These are phyloP conservation scores for Nemotelus pantherinus DNA, from an alignment of 2,888 invertebrate species.

Conservation along the genomic window DNA sequence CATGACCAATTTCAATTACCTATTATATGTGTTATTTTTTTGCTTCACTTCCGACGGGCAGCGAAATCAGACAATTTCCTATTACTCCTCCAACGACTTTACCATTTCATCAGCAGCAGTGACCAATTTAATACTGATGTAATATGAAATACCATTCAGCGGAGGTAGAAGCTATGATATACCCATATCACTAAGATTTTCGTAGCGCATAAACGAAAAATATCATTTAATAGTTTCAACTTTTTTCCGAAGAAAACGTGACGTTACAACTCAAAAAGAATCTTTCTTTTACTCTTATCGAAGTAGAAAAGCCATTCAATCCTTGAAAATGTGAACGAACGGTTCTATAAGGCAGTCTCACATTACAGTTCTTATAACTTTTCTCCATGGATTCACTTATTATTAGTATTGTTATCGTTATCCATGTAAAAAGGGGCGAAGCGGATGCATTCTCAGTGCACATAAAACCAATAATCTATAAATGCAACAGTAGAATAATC, in stretches of 20 bases:
- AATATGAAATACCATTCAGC: not conserved
- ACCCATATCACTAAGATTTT: not conserved
- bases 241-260: constrained; percentile 7
- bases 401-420: constrained; percentile 19
- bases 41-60: too few relatives aligned
- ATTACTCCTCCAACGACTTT: not conserved
- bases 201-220: not conserved
- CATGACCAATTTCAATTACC: too few relatives aligned
- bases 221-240: constrained; percentile 35
- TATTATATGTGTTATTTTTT: too few relatives aligned
- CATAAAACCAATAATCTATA: too few relatives aligned
- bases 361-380: constrained; percentile 5
- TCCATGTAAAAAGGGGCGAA: constrained; percentile 6
- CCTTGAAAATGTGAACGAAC: constrained; percentile 9
- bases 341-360: not conserved
- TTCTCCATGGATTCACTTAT: not conserved
- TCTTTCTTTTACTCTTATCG: constrained; percentile 16
- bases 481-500: too few relatives aligned
- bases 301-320: constrained; percentile 25
- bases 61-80: too few relatives aligned
- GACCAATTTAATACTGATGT: not conserved
- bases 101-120: not conserved
- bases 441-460: not conserved
- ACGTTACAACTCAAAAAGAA: constrained; percentile 7
- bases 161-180: not conserved